phyloP scores from a whole-genome alignment of 2,113 vertebrate species.

The Oncorhynchus keta region DNA sequence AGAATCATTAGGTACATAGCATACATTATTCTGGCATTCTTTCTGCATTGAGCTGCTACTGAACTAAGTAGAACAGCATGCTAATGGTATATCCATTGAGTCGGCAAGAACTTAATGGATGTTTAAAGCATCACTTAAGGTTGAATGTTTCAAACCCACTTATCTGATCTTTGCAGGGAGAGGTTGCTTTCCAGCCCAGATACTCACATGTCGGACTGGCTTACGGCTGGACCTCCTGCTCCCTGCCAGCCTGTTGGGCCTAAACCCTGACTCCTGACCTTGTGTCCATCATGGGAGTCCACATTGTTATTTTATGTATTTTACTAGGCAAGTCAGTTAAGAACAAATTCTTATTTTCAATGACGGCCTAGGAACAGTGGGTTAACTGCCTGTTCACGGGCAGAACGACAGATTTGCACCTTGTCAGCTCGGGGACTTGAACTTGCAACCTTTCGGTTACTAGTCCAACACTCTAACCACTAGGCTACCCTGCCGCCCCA shows the following conservation, averaged over 20 bases:
- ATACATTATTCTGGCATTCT: not conserved
- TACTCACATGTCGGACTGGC: not conserved
- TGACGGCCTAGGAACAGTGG: no score
- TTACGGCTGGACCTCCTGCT: conserved; percentile 29
- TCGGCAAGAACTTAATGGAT: conserved; percentile 28
- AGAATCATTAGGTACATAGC: conserved; percentile 6
- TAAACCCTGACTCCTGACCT: conserved; percentile 45
- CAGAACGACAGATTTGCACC: no score
- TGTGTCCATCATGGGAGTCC: conserved; percentile 43
- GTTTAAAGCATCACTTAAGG: conserved; percentile 20
- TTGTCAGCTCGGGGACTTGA: no score
- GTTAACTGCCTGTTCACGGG: no score
- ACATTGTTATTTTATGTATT: not conserved
- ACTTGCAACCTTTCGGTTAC: no score
- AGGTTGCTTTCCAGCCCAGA: conserved; percentile 21
- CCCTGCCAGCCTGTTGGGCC: conserved; percentile 48
- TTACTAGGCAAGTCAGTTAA: no score
- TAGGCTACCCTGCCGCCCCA: no score
- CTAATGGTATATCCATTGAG: conserved; percentile 5
- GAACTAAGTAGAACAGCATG: conserved; percentile 2
- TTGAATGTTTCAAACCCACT: conserved; percentile 20
- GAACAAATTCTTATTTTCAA: no score
- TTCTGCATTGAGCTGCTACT: not conserved
- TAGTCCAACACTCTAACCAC: no score
- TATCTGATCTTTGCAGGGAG: conserved; percentile 16